Percentiles rank a stretch among this genome's conserved stretches.
phyloP scores from a whole-genome alignment of 2,113 vertebrate genomes.

The Hemicordylus capensis region DNA sequence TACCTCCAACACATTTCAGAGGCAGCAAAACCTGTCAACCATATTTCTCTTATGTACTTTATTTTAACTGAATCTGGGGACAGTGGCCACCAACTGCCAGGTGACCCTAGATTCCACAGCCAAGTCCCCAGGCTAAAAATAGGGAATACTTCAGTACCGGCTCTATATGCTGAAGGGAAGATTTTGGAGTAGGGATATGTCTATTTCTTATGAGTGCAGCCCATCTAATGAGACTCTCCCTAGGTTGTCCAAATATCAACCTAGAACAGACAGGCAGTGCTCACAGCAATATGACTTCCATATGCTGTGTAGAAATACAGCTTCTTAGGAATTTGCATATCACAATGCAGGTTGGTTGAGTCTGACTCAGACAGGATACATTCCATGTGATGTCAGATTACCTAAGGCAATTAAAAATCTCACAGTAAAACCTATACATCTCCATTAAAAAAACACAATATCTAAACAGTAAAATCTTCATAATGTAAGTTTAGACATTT shows the following conservation, averaged over 20 bases:
- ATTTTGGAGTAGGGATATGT: neutral
- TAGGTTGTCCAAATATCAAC: neutral
- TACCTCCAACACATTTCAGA: neutral
- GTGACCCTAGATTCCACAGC: neutral
- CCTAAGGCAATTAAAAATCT: too few relatives aligned
- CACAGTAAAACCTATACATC: too few relatives aligned
- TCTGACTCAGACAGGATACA: neutral
- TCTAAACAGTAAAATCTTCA: neutral
- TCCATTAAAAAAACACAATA: neutral
- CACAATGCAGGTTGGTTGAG: neutral
- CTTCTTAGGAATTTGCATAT: neutral
- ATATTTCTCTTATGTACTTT: neutral
- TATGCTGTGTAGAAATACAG: neutral
- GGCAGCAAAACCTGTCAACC: neutral
- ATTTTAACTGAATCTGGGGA: neutral
- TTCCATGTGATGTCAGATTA: neutral
- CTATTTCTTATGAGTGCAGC: neutral
- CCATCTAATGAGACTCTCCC: neutral
- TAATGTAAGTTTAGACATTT: too few relatives aligned
- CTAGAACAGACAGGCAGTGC: neutral
- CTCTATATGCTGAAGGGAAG: neutral
- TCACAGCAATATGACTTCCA: neutral
- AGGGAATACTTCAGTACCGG: neutral
- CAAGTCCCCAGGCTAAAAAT: neutral
- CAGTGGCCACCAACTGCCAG: neutral